Percentiles rank a stretch among this genome's conserved stretches.
Evolutionary conservation across 2,113 vertebrate genomes (phyloP).

Genomic region (Okapia johnstoni): DNA sequence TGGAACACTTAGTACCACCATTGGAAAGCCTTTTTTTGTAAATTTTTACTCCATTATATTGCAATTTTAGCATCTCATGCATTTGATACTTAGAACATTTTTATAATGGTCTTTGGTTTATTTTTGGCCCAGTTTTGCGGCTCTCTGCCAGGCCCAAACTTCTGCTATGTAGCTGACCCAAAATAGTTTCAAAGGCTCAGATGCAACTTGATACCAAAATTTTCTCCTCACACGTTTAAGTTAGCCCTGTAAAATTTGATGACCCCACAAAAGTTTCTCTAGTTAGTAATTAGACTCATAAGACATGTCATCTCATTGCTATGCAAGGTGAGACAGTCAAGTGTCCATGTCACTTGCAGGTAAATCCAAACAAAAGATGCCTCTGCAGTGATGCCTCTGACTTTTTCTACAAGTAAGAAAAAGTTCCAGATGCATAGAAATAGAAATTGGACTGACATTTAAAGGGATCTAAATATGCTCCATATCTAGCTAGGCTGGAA

Average conservation of each 20-base stretch:
- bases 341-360: neutral
- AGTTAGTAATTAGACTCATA: neutral
- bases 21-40: constrained; percentile 59
- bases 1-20: constrained; percentile 23
- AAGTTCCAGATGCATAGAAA: neutral
- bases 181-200: constrained; percentile 72
- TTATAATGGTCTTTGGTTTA: constrained; percentile 74
- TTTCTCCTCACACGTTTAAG: constrained; percentile 50
- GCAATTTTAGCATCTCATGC: constrained; percentile 66
- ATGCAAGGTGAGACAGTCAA: neutral
- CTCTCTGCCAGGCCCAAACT: constrained; percentile 68
- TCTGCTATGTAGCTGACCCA: constrained; percentile 68
- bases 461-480: neutral
- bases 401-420: neutral
- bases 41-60: constrained; percentile 69
- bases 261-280: neutral
- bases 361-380: constrained; percentile 39
- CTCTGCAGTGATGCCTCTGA: neutral
- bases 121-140: constrained; percentile 70
- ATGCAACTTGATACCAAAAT: constrained; percentile 64
- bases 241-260: constrained; percentile 35
- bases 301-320: neutral
- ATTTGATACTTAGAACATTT: constrained; percentile 69
- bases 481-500: neutral
- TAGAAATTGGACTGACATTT: constrained; percentile 34